phyloP scores from a whole-genome alignment of 1,140 invertebrate genomes.

The Rhopalosiphum maidis region DNA sequence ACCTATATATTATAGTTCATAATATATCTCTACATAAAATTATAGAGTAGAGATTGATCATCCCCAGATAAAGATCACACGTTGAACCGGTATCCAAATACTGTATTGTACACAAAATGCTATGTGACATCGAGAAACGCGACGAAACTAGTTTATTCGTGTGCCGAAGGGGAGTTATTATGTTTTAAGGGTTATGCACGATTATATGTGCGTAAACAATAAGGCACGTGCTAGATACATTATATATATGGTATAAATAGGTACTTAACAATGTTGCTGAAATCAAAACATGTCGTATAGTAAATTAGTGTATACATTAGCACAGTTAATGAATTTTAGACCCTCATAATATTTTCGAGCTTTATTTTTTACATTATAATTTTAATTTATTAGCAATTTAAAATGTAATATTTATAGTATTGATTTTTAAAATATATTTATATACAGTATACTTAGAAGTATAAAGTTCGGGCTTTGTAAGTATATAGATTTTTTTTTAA shows the following conservation, averaged over 20 bases:
- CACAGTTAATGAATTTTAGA: no score
- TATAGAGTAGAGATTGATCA: no score
- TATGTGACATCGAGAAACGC: neutral
- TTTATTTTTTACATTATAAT: neutral
- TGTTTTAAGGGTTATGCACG: neutral
- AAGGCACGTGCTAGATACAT: neutral
- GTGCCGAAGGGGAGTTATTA: neutral
- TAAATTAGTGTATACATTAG: no score
- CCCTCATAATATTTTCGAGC: no score
- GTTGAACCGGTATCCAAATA: no score
- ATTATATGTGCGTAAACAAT: neutral
- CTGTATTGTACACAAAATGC: neutral
- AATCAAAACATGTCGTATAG: no score
- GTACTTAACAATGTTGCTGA: no score
- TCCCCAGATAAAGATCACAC: no score
- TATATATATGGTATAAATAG: no score
- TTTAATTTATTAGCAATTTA: neutral
- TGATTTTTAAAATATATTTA: neutral
- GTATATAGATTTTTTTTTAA: no score
- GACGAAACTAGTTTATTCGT: neutral
- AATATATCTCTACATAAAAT: no score
- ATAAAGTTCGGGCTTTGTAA: neutral
- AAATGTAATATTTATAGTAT: neutral
- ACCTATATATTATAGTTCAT: no score
- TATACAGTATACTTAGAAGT: neutral